Percentiles rank a stretch among this genome's conserved stretches.
phyloP scores from a whole-genome alignment of 2,797 vertebrate genomes.

The Muscicapa striata region DNA sequence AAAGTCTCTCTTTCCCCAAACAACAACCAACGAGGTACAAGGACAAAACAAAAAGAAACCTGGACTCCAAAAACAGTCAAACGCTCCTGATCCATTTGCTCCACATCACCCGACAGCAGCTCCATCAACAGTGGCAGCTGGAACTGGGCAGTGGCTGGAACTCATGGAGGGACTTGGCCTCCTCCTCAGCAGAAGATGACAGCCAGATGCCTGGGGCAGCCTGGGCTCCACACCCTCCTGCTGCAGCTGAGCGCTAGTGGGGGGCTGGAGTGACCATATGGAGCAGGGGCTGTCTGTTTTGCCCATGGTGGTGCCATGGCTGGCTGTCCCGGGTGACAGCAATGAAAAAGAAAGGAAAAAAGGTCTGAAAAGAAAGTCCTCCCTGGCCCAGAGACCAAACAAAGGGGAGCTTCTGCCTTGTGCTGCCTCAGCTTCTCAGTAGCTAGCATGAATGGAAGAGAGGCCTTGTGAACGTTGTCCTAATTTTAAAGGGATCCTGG shows the following conservation, averaged over 20 bases:
- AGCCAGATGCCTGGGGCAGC: not conserved
- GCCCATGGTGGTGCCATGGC: not conserved
- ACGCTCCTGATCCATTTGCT: not conserved
- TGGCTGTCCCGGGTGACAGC: not conserved
- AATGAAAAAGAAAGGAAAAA: not conserved
- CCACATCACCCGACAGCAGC: not conserved
- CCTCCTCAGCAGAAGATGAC: not conserved
- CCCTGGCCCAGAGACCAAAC: not conserved
- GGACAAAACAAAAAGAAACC: not conserved
- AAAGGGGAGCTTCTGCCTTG: not conserved
- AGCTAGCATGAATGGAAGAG: fast-evolving
- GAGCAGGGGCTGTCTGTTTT: not conserved
- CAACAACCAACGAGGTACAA: not conserved
- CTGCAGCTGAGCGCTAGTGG: fast-evolving
- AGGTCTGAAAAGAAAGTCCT: not conserved
- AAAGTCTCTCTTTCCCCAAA: not conserved
- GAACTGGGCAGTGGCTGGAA: not conserved
- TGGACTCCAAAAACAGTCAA: not conserved
- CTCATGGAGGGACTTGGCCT: not conserved
- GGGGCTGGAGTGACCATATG: fast-evolving
- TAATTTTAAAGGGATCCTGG: not conserved
- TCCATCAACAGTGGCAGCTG: not conserved
- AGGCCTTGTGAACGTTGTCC: not conserved
- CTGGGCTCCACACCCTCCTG: fast-evolving
- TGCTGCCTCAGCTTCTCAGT: not conserved